phyloP scores from a whole-genome alignment of 2,888 invertebrate genomes.

The Shargacucullia verbasci region DNA sequence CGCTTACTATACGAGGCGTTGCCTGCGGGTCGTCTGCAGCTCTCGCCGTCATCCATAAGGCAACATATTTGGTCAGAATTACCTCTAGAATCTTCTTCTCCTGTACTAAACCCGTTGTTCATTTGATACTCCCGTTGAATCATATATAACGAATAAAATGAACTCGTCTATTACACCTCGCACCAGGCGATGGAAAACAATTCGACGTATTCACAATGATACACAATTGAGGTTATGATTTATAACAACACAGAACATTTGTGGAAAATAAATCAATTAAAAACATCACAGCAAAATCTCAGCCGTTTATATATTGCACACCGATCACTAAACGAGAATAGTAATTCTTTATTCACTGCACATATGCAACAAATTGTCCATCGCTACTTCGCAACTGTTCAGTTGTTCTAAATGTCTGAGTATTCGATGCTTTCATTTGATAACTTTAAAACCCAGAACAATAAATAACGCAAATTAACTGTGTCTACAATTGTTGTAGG shows the following conservation, averaged over 20 bases:
- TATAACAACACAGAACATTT: conserved; percentile 78
- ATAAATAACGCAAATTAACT: conserved; percentile 21
- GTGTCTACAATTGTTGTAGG: conserved; percentile 4
- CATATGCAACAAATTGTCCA: conserved; percentile 72
- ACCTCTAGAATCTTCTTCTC: conserved; percentile 96
- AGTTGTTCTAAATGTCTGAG: conserved; percentile 39
- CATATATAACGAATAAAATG: conserved; percentile 84
- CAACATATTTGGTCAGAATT: conserved; percentile 97
- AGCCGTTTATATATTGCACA: conserved; percentile 57
- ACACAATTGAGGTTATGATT: conserved; percentile 82
- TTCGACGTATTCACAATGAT: conserved; percentile 83
- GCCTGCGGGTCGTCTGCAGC: conserved; percentile 96
- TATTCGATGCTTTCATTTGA: conserved; percentile 16
- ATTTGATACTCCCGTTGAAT: conserved; percentile 89
- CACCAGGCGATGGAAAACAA: conserved; percentile 74
- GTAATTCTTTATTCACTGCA: conserved; percentile 72
- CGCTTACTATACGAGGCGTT: conserved; percentile 99
- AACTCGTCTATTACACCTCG: conserved; percentile 74
- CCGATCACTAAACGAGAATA: conserved; percentile 52
- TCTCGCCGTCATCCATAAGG: conserved; percentile 95
- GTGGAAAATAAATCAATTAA: conserved; percentile 64
- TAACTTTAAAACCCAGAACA: conserved; percentile 24
- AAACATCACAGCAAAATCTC: conserved; percentile 65
- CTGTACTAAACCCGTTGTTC: conserved; percentile 97
- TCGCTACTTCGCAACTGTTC: conserved; percentile 63